Evolutionary conservation across 2,888 invertebrate species (phyloP).

Genomic region (Calameuta filiformis): DNA sequence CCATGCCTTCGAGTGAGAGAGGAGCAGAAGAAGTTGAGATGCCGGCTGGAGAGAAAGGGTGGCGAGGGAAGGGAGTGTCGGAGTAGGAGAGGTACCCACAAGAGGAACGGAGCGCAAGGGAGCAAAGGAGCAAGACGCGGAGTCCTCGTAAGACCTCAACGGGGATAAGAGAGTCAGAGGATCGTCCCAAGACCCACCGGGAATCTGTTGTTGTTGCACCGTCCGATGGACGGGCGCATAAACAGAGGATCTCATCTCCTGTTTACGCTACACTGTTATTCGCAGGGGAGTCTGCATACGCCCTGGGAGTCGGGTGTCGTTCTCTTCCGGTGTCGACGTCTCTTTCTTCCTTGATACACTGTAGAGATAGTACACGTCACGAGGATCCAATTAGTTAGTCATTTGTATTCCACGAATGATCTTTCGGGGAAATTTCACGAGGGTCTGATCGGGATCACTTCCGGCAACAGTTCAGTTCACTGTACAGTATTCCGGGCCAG

Average conservation of each 20-base stretch:
- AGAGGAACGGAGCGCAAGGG: constrained; percentile 27
- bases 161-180: constrained; percentile 53
- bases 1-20: constrained; percentile 43
- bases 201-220: constrained; percentile 64
- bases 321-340: not conserved
- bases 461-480: not conserved
- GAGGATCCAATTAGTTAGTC: not conserved
- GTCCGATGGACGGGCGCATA: constrained; percentile 53
- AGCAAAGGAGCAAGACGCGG: constrained; percentile 16
- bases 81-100: constrained; percentile 22
- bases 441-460: not conserved
- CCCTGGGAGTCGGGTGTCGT: not conserved
- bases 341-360: not conserved
- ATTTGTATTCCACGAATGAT: not conserved
- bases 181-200: constrained; percentile 63
- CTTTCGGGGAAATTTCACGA: not conserved
- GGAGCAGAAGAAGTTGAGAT: constrained; percentile 15
- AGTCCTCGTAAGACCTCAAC: constrained; percentile 42
- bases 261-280: constrained; percentile 13
- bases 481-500: not conserved
- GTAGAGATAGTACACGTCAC: not conserved
- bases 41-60: constrained; percentile 8
- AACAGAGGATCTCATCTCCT: constrained; percentile 61
- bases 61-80: constrained; percentile 11
- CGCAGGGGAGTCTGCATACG: not conserved